These are phyloP conservation scores for Sparidentex hasta DNA, from an alignment of 2,797 vertebrate genomes.

Conservation along the genomic window DNA sequence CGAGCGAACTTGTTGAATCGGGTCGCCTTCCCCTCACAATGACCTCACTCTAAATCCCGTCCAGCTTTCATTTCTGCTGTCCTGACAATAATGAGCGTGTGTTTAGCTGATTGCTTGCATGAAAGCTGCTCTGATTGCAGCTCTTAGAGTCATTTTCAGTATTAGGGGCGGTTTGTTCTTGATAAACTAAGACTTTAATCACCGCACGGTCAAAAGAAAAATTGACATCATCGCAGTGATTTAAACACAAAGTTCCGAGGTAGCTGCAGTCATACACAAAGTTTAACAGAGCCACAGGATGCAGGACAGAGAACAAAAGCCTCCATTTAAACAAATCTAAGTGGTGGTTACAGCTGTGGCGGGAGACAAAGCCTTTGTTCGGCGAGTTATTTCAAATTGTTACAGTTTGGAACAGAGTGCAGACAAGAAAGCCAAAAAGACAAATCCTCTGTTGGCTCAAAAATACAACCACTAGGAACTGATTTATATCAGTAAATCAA, in stretches of 20 bases:
- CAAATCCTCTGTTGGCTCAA: neutral
- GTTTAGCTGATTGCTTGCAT: neutral
- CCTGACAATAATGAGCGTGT: neutral
- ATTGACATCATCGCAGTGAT: neutral
- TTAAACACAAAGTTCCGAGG: constrained; percentile 9
- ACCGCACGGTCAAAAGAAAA: neutral
- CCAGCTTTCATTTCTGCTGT: constrained; percentile 9
- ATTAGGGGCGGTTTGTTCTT: neutral
- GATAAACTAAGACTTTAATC: constrained; percentile 8
- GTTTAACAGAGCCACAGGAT: neutral
- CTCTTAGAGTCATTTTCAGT: constrained; percentile 18
- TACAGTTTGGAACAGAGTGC: neutral
- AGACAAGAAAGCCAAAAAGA: neutral
- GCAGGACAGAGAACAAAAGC: neutral
- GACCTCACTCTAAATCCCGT: neutral
- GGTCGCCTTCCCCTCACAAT: neutral
- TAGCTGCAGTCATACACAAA: neutral
- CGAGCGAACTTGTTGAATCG: neutral
- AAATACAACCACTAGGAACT: neutral
- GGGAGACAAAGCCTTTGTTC: neutral
- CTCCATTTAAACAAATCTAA: neutral
- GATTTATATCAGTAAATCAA: neutral
- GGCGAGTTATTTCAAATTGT: constrained; percentile 3
- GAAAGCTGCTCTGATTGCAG: constrained; percentile 40
- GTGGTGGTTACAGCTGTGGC: neutral